A percentile compares a stretch with the other conserved stretches of the same genome.
These are phyloP conservation scores for Morpho helenor DNA, from an alignment of 2,888 invertebrate species.

Conservation along the genomic window DNA sequence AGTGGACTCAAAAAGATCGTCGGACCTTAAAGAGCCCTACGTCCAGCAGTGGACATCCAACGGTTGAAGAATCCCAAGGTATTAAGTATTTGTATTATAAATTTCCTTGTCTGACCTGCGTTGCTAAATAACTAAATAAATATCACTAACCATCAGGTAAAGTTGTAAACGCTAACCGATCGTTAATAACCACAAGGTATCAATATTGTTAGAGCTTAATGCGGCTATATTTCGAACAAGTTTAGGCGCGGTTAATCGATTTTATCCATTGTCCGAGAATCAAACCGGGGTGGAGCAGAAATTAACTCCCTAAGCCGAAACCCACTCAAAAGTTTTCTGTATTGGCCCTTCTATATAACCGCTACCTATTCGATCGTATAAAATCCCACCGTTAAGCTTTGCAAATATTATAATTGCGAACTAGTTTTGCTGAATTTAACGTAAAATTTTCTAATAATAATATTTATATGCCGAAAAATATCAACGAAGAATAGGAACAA, in stretches of 20 bases:
- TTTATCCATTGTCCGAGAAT: slow-evolving; percentile 27
- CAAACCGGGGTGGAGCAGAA: slow-evolving; percentile 30
- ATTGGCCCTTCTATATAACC: neutral
- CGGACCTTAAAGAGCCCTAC: too few relatives aligned
- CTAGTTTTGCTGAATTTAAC: too few relatives aligned
- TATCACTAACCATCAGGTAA: too few relatives aligned
- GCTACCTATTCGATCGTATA: slow-evolving; percentile 1
- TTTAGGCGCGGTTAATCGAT: slow-evolving; percentile 22
- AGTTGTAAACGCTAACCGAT: neutral
- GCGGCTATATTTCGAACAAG: slow-evolving; percentile 14
- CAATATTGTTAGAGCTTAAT: slow-evolving; percentile 12
- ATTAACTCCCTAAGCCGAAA: slow-evolving; percentile 33
- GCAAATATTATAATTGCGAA: neutral
- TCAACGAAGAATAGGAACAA: too few relatives aligned
- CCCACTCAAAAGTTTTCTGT: slow-evolving; percentile 27
- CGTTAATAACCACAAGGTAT: neutral
- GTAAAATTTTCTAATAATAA: too few relatives aligned
- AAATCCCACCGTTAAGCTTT: neutral
- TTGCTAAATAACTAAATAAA: neutral
- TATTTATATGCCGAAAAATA: too few relatives aligned
- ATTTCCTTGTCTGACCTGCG: neutral
- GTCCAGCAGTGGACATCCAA: too few relatives aligned
- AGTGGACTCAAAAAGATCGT: too few relatives aligned
- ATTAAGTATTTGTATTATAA: too few relatives aligned
- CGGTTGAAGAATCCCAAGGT: too few relatives aligned